Base-by-base conservation (phyloP, 2,797 vertebrate genomes). In the Tadarida brasiliensis region DNA sequence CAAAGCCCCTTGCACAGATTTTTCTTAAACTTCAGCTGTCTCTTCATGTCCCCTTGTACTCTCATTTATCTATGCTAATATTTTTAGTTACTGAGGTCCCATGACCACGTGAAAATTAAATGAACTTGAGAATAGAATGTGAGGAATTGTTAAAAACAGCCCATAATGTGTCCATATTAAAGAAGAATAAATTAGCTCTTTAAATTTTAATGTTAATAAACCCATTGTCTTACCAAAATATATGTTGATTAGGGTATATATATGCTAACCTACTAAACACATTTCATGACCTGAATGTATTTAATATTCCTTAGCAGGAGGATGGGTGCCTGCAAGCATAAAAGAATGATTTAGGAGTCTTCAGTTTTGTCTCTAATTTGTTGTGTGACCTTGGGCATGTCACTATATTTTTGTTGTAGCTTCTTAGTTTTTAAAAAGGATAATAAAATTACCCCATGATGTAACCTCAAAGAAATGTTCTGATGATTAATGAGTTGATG, bases 191-290 rank as follows among this genome's bases (percentile, higher is more conserved):
- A 57, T 44, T 24, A 7, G 11, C 51, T 92, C 63, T 90, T 83
- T 5, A 89, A 93, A 82, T 84, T 87, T 91, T 70, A 91, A 95
- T 83, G 30, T 26, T 71, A 74, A 85, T 78, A 87, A 89, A 59
- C 0, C 10, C 71, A 57, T 70, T 86, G 15, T 81, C 35, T 71
- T 73, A 87, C 22, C 10, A 44, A 61, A 74, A 57, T 30, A 84
- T 14, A 47, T 20, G 7, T 78, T 63, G 83, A 92, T 59, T 39
- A 87, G 24, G 22, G 22, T 74, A 44, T 70, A 12, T 61, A 73
- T 78, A 56, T 76, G 24, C 30, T 28, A 83, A 30, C 47, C 9
- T 71, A 65, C 78, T 91, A 82, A 90, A 73, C 54, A 91, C 67
- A 3, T 22, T 70, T 33, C 39, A 54, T 73, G 54, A 76, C 26